phyloP scores from a whole-genome alignment of 1,140 invertebrate genomes.

The Acromyrmex echinatior region DNA sequence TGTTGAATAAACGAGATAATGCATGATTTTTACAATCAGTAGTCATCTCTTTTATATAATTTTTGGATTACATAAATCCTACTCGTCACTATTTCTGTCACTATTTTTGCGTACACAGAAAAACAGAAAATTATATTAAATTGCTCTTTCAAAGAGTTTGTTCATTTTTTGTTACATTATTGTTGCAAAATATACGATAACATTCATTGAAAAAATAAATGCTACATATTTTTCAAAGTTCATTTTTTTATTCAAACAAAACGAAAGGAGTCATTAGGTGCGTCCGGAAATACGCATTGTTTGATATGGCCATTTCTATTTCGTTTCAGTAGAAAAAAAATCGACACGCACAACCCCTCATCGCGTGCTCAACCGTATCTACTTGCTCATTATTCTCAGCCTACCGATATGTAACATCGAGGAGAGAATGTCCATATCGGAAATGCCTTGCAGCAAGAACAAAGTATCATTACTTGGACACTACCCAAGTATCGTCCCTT shows the following conservation, averaged over 20 bases:
- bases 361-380: not conserved
- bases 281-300: not conserved
- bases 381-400: constrained; percentile 1
- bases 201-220: not conserved
- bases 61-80: not conserved
- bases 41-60: not conserved
- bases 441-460: not conserved
- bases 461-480: constrained; percentile 18
- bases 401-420: constrained; percentile 9
- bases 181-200: not conserved
- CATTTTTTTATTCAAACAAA: not conserved
- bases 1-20: not conserved
- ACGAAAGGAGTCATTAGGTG: not conserved
- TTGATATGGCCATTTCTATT: not conserved
- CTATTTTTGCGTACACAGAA: not conserved
- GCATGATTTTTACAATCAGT: not conserved
- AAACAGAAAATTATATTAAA: not conserved
- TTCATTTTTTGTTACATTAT: not conserved
- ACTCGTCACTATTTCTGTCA: not conserved
- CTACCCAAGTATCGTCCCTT: not conserved
- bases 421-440: not conserved
- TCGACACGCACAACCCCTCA: not conserved
- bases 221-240: not conserved
- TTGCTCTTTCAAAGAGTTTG: not conserved
- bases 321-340: not conserved